Conservation (phyloP, 1,140 invertebrate species). For the Radopholus similis region DNA sequence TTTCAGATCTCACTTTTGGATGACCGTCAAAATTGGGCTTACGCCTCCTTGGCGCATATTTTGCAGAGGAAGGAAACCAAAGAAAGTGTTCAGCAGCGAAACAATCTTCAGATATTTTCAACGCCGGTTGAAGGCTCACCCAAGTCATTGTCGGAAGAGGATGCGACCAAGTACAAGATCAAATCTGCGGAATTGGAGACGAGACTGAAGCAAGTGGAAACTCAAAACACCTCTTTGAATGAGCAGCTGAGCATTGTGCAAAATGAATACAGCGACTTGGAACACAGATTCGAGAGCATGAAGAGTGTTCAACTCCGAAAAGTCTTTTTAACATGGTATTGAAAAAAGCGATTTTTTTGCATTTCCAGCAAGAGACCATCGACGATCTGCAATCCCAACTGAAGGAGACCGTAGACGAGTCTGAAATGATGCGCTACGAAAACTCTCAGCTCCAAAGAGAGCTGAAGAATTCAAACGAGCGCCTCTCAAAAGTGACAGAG, state of each 20-base stretch:
- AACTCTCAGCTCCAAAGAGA: slow-evolving; percentile 7
- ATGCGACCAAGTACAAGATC: slow-evolving; percentile 1
- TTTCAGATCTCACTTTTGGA: neutral
- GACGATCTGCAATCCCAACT: neutral
- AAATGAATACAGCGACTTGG: slow-evolving; percentile 6
- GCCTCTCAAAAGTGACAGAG: neutral
- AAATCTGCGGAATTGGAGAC: neutral
- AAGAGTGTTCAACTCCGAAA: neutral
- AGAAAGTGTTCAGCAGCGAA: neutral
- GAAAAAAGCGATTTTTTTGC: neutral
- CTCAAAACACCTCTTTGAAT: neutral
- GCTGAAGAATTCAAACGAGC: slow-evolving; percentile 8
- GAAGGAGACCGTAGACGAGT: neutral
- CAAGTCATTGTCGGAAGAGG: neutral
- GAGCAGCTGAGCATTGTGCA: slow-evolving; percentile 7
- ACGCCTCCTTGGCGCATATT: neutral
- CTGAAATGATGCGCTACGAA: neutral
- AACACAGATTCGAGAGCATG: neutral
- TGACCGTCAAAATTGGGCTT: neutral
- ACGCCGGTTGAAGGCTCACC: neutral
- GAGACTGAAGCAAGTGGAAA: slow-evolving; percentile 3
- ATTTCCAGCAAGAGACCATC: slow-evolving; percentile 4
- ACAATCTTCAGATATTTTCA: neutral
- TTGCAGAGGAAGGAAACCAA: neutral
- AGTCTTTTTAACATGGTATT: neutral